Percentiles rank a stretch among this genome's conserved stretches.
phyloP scores from a whole-genome alignment of 2,888 invertebrate genomes.

The Callyntrura guangdongensis region DNA sequence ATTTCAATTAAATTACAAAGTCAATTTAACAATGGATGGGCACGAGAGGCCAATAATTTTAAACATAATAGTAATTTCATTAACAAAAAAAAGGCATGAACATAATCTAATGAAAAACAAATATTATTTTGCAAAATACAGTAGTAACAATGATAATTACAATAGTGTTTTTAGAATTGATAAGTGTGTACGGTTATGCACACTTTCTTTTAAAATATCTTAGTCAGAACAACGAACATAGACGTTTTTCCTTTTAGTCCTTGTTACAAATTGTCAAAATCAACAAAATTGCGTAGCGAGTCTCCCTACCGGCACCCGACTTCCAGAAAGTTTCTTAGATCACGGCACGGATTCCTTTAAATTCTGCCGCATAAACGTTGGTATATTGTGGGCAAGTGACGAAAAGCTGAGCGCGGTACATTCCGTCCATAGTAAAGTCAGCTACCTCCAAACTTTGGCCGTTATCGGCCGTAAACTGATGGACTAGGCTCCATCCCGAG shows the following conservation, averaged over 20 bases:
- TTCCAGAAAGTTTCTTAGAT: conserved; percentile 51
- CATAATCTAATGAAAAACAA: too few relatives aligned
- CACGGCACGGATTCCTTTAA: conserved; percentile 46
- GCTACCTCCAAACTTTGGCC: conserved; percentile 51
- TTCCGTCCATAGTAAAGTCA: conserved; percentile 51
- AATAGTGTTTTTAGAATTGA: background rate
- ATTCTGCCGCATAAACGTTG: conserved; percentile 69
- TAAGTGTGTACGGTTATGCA: background rate
- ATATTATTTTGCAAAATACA: background rate
- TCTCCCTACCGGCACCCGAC: background rate
- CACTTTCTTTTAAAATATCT: background rate
- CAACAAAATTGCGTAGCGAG: background rate
- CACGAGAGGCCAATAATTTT: background rate
- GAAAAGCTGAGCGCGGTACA: conserved; percentile 71
- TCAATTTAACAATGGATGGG: too few relatives aligned
- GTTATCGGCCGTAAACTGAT: conserved; percentile 66
- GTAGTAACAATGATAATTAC: background rate
- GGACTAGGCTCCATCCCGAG: conserved; percentile 66
- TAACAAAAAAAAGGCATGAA: background rate
- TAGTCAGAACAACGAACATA: background rate
- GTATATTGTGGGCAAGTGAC: conserved; percentile 56
- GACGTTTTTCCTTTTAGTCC: conserved; percentile 12
- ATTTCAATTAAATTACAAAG: too few relatives aligned
- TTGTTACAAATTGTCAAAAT: conserved; percentile 59
- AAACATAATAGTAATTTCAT: background rate